Base-by-base conservation (phyloP, 2,888 invertebrate species). In the Nemurella pictetii region DNA sequence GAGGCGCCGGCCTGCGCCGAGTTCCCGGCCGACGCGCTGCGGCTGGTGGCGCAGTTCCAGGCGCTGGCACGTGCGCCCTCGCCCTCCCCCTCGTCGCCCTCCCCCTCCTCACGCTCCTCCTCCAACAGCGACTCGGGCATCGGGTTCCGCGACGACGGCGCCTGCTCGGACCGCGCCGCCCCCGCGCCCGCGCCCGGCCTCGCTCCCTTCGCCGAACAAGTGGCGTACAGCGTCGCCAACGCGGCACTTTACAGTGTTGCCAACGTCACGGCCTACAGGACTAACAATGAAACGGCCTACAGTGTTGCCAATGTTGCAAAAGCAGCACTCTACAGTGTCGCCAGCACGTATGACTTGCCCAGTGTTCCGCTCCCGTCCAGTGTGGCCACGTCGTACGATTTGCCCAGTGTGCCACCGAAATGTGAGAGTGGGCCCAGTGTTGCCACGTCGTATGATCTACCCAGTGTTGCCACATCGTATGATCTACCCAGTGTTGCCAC, bases 91-190 rank as follows among this genome's bases (percentile, higher is more conserved):
- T 55, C 55, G 2, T 55, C 55, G n/a, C 55, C 55, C 20, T 12
- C 55, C 15, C 55, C 55, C 1, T 55, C 55, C 1, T 55, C 55
- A 12, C 55, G 55, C 55, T 55, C 30, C 0, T 97, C 97, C 0
- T 97, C 97, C 88, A 98, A 98, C 90, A 97, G 97, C 85, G 98
- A 98, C 89, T 98, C 98, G 0, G 98, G 98, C 0, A 97, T 98
- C 86, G 98, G 98, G 0, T 98, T 98, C 88, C 94, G 97, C 87
- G 97, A 97, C n/a, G n/a, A n/a, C n/a, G n/a, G n/a, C n/a, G n/a
- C n/a, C n/a, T n/a, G n/a, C n/a, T n/a, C n/a, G n/a, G n/a, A n/a
- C n/a, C n/a, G n/a, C n/a, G n/a, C n/a, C n/a, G n/a, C n/a, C n/a
- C n/a, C n/a, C n/a, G 55, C 20, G 9, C 55, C 9, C 55, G 55